Evolutionary conservation across 1,140 invertebrate species (phyloP).

Genomic region (Eumeta japonica): DNA sequence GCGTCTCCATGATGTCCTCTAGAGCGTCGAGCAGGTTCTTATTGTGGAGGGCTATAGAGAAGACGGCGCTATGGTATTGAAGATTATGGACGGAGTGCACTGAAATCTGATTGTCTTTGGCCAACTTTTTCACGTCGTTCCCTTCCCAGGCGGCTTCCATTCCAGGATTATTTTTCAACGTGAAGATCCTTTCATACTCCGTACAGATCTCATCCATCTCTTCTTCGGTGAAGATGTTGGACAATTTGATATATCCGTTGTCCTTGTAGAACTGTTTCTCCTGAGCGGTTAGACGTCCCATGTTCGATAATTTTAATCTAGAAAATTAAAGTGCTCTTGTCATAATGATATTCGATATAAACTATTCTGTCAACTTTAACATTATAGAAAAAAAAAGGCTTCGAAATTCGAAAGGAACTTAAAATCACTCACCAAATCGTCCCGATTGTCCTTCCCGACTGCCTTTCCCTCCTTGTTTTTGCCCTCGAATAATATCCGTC

Average conservation of each 20-base stretch:
- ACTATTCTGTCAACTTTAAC: no score
- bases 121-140: slow-evolving; percentile 42
- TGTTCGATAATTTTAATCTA: no score
- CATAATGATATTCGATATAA: no score
- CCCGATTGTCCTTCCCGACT: no score
- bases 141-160: slow-evolving; percentile 57
- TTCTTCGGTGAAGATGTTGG: slow-evolving; percentile 36
- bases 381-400: no score
- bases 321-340: no score
- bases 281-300: slow-evolving; percentile 33
- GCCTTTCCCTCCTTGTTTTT: no score
- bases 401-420: no score
- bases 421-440: no score
- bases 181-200: slow-evolving; percentile 53
- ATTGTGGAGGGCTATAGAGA: slow-evolving; percentile 58
- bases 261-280: slow-evolving; percentile 53
- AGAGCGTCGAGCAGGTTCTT: slow-evolving; percentile 59
- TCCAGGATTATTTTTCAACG: slow-evolving; percentile 30
- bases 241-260: slow-evolving; percentile 57
- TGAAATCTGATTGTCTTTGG: slow-evolving; percentile 18
- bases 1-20: slow-evolving; percentile 60
- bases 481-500: no score
- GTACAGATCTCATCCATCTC: slow-evolving; percentile 52
- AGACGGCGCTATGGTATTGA: slow-evolving; percentile 61
- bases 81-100: slow-evolving; percentile 34